These are phyloP conservation scores for Varroa destructor DNA, from an alignment of 1,140 invertebrate genomes.

Conservation along the genomic window DNA sequence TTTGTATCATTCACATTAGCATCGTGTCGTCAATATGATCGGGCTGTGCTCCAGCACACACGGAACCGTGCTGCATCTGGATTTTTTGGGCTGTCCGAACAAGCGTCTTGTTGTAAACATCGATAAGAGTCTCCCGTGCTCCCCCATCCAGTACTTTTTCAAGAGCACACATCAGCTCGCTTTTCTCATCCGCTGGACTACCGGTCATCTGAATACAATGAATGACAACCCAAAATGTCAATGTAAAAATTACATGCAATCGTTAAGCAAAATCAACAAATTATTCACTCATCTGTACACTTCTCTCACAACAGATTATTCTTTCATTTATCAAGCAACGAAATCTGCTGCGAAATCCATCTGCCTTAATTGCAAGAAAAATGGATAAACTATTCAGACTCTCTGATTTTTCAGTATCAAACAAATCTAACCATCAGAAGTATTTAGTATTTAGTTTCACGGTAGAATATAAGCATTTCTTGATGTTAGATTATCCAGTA, in stretches of 20 bases:
- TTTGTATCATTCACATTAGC: constrained; percentile 1
- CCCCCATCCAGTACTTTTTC: constrained; percentile 63
- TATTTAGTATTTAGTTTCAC: too few species aligned
- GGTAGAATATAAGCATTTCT: too few species aligned
- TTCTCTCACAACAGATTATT: too few species aligned
- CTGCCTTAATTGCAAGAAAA: too few species aligned
- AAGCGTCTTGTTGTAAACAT: constrained; percentile 70
- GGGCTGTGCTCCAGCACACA: not conserved
- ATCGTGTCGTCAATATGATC: constrained; percentile 21
- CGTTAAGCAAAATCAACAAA: not conserved
- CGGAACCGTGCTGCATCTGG: too few species aligned
- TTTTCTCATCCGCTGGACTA: constrained; percentile 5
- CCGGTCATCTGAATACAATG: constrained; percentile 17
- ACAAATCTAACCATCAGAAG: too few species aligned
- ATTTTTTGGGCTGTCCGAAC: constrained; percentile 24
- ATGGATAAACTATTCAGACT: too few species aligned
- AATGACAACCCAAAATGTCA: constrained; percentile 27
- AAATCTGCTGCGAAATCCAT: too few species aligned
- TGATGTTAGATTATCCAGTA: too few species aligned
- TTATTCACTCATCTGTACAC: too few species aligned
- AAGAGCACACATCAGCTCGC: constrained; percentile 29
- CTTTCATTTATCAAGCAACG: too few species aligned
- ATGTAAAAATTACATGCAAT: constrained; percentile 27
- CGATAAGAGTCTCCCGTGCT: constrained; percentile 67
- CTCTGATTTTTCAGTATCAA: too few species aligned